Evolutionary conservation across 2,797 vertebrate species (phyloP).

Genomic region (Phalloptychus januarius): DNA sequence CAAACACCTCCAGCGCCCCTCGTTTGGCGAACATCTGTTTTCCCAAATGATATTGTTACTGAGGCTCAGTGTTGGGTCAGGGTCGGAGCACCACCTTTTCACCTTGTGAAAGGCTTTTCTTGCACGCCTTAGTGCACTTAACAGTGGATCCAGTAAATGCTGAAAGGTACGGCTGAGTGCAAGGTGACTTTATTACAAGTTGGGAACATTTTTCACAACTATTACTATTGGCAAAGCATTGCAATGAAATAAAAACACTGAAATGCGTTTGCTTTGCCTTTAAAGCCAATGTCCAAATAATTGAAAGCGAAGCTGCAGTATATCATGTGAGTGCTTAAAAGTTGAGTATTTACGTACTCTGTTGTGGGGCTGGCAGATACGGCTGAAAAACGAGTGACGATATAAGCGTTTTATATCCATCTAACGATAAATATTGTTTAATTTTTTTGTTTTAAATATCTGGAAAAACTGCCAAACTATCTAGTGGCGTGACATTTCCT

Average conservation of each 20-base stretch:
- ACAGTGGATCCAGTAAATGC: conserved; percentile 1
- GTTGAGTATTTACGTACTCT: neutral
- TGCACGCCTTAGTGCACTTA: conserved; percentile 46
- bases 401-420: too few relatives aligned
- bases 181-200: conserved; percentile 46
- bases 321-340: neutral
- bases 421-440: too few relatives aligned
- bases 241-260: conserved; percentile 49
- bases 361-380: too few relatives aligned
- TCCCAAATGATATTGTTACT: conserved; percentile 80
- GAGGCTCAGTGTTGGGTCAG: conserved; percentile 66
- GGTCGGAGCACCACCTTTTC: conserved; percentile 57
- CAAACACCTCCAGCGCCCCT: conserved; percentile 75
- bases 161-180: conserved; percentile 20
- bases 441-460: too few relatives aligned
- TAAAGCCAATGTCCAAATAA: conserved; percentile 15
- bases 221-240: conserved; percentile 54
- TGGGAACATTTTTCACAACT: conserved; percentile 41
- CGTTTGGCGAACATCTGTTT: conserved; percentile 77
- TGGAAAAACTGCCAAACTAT: too few relatives aligned
- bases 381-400: too few relatives aligned
- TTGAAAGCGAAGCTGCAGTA: neutral
- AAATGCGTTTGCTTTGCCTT: neutral
- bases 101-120: conserved; percentile 48
- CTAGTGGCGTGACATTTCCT: too few relatives aligned